A percentile compares a stretch with the other conserved stretches of the same genome.
Evolutionary conservation across 2,888 invertebrate species (phyloP).

Genomic region (Sphaerophoria rueppellii): DNA sequence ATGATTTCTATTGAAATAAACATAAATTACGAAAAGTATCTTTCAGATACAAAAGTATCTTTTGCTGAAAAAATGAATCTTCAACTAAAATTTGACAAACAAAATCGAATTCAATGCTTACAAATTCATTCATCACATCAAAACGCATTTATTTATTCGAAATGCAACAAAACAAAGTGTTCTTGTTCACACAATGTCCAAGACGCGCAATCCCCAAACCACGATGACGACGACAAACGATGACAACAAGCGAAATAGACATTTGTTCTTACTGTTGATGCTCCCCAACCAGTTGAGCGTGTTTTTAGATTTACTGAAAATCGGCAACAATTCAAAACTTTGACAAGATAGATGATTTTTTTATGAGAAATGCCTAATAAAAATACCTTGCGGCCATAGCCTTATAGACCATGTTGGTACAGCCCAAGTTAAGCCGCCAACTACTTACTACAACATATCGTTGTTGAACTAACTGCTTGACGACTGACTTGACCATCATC

Average conservation of each 20-base stretch:
- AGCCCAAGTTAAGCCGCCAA: slow-evolving; percentile 32
- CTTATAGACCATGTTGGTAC: neutral
- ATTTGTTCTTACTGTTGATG: slow-evolving; percentile 32
- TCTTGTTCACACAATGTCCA: slow-evolving; percentile 63
- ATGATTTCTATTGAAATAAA: slow-evolving; percentile 33
- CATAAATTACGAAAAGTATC: slow-evolving; percentile 33
- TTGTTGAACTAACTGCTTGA: slow-evolving; percentile 55
- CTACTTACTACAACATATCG: slow-evolving; percentile 12
- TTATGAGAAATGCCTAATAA: slow-evolving; percentile 72
- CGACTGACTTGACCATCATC: slow-evolving; percentile 72
- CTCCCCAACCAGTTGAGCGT: slow-evolving; percentile 62
- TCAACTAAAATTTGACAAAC: slow-evolving; percentile 26
- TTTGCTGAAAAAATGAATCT: slow-evolving; percentile 22
- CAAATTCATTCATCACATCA: slow-evolving; percentile 61
- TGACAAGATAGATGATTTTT: slow-evolving; percentile 71
- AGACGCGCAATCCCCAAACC: slow-evolving; percentile 37
- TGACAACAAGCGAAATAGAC: slow-evolving; percentile 60
- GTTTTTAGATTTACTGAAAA: slow-evolving; percentile 13
- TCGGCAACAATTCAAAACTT: slow-evolving; percentile 71
- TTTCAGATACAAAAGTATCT: slow-evolving; percentile 36
- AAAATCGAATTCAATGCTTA: slow-evolving; percentile 23
- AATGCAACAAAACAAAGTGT: slow-evolving; percentile 50
- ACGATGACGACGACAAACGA: slow-evolving; percentile 54
- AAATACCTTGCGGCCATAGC: slow-evolving; percentile 70
- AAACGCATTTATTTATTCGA: slow-evolving; percentile 30